Conservation (phyloP, 1,140 invertebrate genomes). For the Drosophila virilis region DNA sequence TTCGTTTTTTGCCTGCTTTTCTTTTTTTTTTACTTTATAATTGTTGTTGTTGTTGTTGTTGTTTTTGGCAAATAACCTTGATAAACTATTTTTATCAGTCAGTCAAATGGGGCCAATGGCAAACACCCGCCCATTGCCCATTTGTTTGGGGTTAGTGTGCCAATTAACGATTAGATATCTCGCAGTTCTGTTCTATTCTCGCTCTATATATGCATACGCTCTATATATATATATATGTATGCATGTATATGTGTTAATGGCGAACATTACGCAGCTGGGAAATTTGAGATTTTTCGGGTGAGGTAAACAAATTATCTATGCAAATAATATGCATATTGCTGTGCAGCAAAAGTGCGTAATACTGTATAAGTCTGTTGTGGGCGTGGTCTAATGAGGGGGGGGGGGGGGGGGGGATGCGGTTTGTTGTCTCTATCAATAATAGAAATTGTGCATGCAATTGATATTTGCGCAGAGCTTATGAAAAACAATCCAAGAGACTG, state of each 20-base stretch:
- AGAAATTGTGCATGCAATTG: slow-evolving; percentile 21
- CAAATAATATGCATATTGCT: slow-evolving; percentile 52
- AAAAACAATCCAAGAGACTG: slow-evolving; percentile 26
- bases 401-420: neutral
- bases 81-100: slow-evolving; percentile 82
- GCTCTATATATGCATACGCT: neutral
- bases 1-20: slow-evolving; percentile 42
- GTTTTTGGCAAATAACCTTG: slow-evolving; percentile 71
- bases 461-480: slow-evolving; percentile 24
- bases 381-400: neutral
- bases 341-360: slow-evolving; percentile 31
- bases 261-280: neutral
- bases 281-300: neutral
- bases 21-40: slow-evolving; percentile 35
- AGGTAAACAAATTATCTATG: slow-evolving; percentile 71
- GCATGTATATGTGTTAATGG: slow-evolving; percentile 54
- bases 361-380: slow-evolving; percentile 10
- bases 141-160: slow-evolving; percentile 81
- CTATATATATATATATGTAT: slow-evolving; percentile 19
- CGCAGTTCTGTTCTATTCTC: neutral
- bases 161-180: slow-evolving; percentile 77
- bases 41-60: slow-evolving; percentile 17
- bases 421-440: slow-evolving; percentile 40
- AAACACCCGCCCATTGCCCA: slow-evolving; percentile 33
- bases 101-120: slow-evolving; percentile 74